A percentile compares a stretch with the other conserved stretches of the same genome.
Conservation (phyloP, 2,797 vertebrate genomes). For the Girardinus metallicus region DNA sequence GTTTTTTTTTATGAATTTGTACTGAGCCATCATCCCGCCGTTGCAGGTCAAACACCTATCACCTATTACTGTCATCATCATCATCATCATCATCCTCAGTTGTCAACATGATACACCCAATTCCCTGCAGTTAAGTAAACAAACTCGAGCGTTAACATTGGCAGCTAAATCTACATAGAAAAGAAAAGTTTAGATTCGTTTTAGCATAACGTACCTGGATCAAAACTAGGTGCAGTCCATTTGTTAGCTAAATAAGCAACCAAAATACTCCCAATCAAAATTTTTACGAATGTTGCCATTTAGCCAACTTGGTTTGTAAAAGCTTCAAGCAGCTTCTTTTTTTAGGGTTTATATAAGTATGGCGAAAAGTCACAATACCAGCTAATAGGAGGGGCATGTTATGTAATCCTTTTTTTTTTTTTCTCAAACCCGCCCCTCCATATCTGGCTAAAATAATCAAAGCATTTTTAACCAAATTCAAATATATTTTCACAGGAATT, state of each 20-base stretch:
- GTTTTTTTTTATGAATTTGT: too few species aligned
- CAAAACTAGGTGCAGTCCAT: conserved; percentile 68
- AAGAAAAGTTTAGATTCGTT: not conserved
- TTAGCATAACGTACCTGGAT: conserved; percentile 62
- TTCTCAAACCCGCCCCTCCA: not conserved
- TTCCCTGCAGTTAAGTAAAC: not conserved
- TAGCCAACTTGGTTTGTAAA: conserved; percentile 1
- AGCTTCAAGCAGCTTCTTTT: not conserved
- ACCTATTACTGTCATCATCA: not conserved
- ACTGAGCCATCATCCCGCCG: not conserved
- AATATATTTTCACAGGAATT: not conserved
- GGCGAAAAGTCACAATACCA: fast-evolving
- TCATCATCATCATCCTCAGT: not conserved
- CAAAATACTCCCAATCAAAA: conserved; percentile 41
- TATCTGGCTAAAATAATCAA: not conserved
- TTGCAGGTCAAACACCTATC: not conserved
- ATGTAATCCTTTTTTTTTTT: not conserved
- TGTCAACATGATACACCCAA: not conserved
- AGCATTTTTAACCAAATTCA: not conserved
- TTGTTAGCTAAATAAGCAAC: conserved; percentile 58
- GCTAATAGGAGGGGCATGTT: not conserved
- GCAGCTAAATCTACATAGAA: not conserved
- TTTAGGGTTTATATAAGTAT: not conserved
- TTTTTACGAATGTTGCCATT: conserved; percentile 60
- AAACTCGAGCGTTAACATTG: not conserved